These are phyloP conservation scores for Lateolabrax maculatus DNA, from an alignment of 2,797 vertebrate genomes.

Conservation along the genomic window DNA sequence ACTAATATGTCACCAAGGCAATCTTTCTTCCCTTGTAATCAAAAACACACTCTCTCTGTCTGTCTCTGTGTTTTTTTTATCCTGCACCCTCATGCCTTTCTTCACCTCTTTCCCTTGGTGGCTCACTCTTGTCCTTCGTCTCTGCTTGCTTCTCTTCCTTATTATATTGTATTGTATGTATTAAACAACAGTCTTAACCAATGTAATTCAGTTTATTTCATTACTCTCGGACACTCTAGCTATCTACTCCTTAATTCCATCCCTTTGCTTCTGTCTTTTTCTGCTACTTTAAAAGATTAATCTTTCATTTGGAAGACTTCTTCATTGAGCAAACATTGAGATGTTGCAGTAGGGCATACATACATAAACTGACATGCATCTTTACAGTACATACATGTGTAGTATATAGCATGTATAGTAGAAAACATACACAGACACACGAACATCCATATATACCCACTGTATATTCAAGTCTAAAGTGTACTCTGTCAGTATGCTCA, in stretches of 20 bases:
- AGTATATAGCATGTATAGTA: too few relatives aligned
- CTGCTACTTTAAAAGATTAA: not conserved
- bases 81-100: not conserved
- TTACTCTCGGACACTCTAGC: not conserved
- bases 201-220: not conserved
- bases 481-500: not conserved
- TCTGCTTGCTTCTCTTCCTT: not conserved
- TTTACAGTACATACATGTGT: not conserved
- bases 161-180: not conserved
- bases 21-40: slow-evolving; percentile 57
- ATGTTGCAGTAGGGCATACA: not conserved
- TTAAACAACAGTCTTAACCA: not conserved
- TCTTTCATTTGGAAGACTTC: not conserved
- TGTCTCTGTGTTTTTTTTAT: slow-evolving; percentile 22
- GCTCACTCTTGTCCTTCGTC: not conserved
- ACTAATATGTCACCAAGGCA: slow-evolving; percentile 69
- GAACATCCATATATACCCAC: not conserved
- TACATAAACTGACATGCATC: not conserved
- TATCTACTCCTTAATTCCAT: not conserved
- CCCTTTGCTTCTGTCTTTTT: not conserved
- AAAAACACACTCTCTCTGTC: slow-evolving; percentile 30
- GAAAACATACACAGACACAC: not conserved
- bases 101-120: not conserved
- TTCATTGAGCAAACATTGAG: not conserved
- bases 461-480: not conserved